Conservation (phyloP, 1,140 invertebrate species). For the Cydia fagiglandana region DNA sequence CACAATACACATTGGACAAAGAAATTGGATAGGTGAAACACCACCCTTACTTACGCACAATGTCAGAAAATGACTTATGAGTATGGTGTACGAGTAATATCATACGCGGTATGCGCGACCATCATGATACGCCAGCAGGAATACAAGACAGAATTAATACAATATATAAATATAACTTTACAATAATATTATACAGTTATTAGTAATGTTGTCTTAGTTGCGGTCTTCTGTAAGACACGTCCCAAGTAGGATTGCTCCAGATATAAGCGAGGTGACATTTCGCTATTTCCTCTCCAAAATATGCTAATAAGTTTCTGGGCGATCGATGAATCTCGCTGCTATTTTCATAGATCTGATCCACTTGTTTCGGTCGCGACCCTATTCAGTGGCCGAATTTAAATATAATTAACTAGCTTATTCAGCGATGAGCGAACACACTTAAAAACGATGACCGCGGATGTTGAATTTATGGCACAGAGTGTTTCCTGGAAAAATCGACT, state of each 20-base stretch:
- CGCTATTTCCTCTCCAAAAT: neutral
- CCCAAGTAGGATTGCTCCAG: neutral
- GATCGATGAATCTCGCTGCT: neutral
- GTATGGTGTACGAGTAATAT: too few relatives aligned
- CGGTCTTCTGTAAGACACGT: too few relatives aligned
- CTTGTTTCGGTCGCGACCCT: neutral
- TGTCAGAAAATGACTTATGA: too few relatives aligned
- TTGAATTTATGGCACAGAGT: neutral
- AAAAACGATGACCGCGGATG: neutral
- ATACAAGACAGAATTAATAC: too few relatives aligned
- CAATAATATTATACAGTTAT: too few relatives aligned
- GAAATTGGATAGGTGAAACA: too few relatives aligned
- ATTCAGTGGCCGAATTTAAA: neutral
- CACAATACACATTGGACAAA: too few relatives aligned
- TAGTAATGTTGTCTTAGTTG: too few relatives aligned
- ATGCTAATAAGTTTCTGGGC: neutral
- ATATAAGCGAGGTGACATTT: neutral
- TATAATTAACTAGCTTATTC: neutral
- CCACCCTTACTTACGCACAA: too few relatives aligned
- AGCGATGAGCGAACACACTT: neutral
- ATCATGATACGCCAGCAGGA: too few relatives aligned
- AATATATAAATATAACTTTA: too few relatives aligned
- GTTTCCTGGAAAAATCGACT: neutral
- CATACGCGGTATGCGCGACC: too few relatives aligned
- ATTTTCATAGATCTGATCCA: constrained; percentile 6